Evolutionary conservation across 2,888 invertebrate genomes (phyloP).

Genomic region (Frankliniella fusca): DNA sequence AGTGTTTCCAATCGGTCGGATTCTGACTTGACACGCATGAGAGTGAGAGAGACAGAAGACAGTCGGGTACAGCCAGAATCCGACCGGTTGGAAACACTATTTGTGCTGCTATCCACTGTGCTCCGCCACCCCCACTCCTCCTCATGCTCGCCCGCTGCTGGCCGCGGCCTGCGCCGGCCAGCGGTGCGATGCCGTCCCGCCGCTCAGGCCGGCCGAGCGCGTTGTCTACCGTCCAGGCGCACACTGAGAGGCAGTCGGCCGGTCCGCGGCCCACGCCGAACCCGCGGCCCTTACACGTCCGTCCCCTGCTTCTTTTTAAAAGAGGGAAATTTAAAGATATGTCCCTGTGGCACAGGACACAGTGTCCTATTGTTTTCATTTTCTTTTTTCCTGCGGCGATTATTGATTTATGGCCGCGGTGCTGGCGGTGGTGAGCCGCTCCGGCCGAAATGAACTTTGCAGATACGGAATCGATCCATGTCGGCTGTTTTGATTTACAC

Average conservation of each 20-base stretch:
- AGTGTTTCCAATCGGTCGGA: no score
- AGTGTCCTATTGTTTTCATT: no score
- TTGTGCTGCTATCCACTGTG: not conserved
- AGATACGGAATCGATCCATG: not conserved
- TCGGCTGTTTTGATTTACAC: not conserved
- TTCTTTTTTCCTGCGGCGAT: no score
- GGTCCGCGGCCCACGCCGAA: not conserved
- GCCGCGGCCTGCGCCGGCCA: not conserved
- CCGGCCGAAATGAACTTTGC: not conserved
- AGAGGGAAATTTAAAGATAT: no score
- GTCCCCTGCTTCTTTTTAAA: no score
- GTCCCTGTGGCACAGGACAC: no score
- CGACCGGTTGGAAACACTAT: not conserved
- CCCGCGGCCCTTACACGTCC: no score
- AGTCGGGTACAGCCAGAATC: no score
- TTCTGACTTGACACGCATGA: no score
- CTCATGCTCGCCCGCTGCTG: not conserved
- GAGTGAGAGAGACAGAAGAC: no score
- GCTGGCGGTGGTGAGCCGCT: not conserved
- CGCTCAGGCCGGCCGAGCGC: not conserved
- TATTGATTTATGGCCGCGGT: not conserved
- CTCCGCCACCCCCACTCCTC: not conserved
- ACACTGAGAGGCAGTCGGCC: not conserved
- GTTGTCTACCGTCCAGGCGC: not conserved
- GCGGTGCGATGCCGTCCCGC: not conserved